Percentiles rank a stretch among this genome's conserved stretches.
Evolutionary conservation across 2,797 vertebrate species (phyloP).

Genomic region (Labeo calbasu): DNA sequence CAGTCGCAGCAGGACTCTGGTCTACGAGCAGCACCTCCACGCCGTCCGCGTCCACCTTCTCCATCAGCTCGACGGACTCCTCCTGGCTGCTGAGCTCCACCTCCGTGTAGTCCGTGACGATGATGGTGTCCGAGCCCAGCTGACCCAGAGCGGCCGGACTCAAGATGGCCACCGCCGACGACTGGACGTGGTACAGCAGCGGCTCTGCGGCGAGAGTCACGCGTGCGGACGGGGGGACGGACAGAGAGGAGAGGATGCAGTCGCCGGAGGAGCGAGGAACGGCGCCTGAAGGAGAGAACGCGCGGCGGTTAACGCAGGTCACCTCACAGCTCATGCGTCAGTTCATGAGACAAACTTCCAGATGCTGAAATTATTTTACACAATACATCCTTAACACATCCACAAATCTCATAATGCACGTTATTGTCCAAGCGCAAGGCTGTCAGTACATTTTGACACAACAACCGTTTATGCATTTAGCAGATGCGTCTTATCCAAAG

Average conservation of each 20-base stretch:
- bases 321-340: not conserved
- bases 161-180: constrained; percentile 64
- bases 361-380: too few species aligned
- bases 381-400: too few species aligned
- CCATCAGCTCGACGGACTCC: constrained; percentile 57
- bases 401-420: too few species aligned
- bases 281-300: constrained; percentile 56
- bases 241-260: constrained; percentile 76
- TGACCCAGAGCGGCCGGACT: constrained; percentile 60
- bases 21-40: constrained; percentile 60
- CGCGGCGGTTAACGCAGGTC: too few species aligned
- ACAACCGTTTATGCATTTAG: too few species aligned
- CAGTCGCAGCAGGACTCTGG: not conserved
- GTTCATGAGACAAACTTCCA: too few species aligned
- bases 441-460: too few species aligned
- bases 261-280: constrained; percentile 66
- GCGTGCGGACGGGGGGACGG: constrained; percentile 74
- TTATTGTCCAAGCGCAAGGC: too few species aligned
- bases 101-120: constrained; percentile 76
- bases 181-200: constrained; percentile 67
- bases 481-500: too few species aligned
- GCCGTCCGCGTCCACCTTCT: constrained; percentile 24
- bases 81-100: constrained; percentile 69
- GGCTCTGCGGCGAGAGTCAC: constrained; percentile 49
- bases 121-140: constrained; percentile 67